Conservation (phyloP, 2,113 vertebrate genomes). For the Amphiprion percula region DNA sequence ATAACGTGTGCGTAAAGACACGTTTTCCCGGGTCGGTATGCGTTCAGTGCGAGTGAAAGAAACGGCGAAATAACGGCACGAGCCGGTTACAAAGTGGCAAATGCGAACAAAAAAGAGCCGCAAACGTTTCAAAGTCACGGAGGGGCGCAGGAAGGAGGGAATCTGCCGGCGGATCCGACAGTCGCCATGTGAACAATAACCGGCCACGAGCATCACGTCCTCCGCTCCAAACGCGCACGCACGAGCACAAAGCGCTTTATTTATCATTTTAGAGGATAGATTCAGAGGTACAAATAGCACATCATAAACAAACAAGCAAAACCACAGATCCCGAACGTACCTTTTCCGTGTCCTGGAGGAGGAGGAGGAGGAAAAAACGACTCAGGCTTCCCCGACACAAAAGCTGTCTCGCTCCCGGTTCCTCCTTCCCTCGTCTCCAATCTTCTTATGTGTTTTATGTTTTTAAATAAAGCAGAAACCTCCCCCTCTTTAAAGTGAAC, state of each 20-base stretch:
- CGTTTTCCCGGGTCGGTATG: background rate
- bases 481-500: constrained; percentile 14
- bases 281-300: background rate
- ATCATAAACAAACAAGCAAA: background rate
- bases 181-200: constrained; percentile 83
- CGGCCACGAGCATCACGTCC: constrained; percentile 56
- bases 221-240: background rate
- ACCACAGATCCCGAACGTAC: constrained; percentile 62
- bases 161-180: constrained; percentile 55
- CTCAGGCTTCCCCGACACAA: constrained; percentile 78
- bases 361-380: constrained; percentile 5
- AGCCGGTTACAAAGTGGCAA: too few relatives aligned
- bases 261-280: too few relatives aligned
- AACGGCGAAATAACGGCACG: too few relatives aligned
- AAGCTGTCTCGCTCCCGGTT: constrained; percentile 78
- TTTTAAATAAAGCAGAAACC: constrained; percentile 44
- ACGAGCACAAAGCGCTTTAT: background rate
- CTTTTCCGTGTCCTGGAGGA: constrained; percentile 59
- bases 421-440: constrained; percentile 48
- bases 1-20: constrained; percentile 18
- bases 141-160: constrained; percentile 20
- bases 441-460: too few relatives aligned
- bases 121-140: constrained; percentile 70
- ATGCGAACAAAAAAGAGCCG: constrained; percentile 24
- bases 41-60: too few relatives aligned